Base-by-base conservation (phyloP, 2,113 vertebrate genomes). In the Microtus ochrogaster region DNA sequence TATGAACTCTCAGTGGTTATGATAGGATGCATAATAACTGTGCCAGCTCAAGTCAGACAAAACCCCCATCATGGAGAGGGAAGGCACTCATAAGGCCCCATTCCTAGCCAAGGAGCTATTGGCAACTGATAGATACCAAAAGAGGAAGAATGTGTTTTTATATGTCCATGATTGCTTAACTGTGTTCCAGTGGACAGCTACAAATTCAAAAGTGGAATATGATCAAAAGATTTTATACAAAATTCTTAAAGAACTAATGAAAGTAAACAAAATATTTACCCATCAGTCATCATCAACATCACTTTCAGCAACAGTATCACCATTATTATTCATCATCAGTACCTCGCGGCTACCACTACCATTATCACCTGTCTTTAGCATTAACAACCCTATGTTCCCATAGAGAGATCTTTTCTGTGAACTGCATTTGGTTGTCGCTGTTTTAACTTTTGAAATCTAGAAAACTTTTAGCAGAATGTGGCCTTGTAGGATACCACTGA, bases 401-500 rank as follows among this genome's bases (percentile, higher is more conserved):
- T 5, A 36, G 11, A 92, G 77, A 49, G 55, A 5, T 30, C 24
- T 86, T 93, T 79, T 78, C 86, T 83, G 49, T 7, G 49, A 66
- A 36, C 5, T 78, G 41, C 14, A 39, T 44, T 52, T 44, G 36
- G 55, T 47, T 61, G 17, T 61, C 41, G n/a, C 52, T n/a, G n/a
- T 55, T 70, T 41, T 6, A 49, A 79, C 44, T 89, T 91, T 39
- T 58, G 47, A 61, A 83, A 39, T 47, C 24, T 76, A 87, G n/a
- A 87, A 94, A 94, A 94, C 47, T 81, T 72, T 76, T 44, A 91
- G 77, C 66, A 95, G 33, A 66, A 61, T 58, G 44, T 30, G 91
- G 66, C 44, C 79, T 90, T 90, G 47, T 7, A 52, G 68, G 83
- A 77, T 33, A 91, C 12, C 30, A 70, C 33, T 52, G 12, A 7